These are phyloP conservation scores for Puma concolor DNA, from an alignment of 2,113 vertebrate species.

Conservation along the genomic window DNA sequence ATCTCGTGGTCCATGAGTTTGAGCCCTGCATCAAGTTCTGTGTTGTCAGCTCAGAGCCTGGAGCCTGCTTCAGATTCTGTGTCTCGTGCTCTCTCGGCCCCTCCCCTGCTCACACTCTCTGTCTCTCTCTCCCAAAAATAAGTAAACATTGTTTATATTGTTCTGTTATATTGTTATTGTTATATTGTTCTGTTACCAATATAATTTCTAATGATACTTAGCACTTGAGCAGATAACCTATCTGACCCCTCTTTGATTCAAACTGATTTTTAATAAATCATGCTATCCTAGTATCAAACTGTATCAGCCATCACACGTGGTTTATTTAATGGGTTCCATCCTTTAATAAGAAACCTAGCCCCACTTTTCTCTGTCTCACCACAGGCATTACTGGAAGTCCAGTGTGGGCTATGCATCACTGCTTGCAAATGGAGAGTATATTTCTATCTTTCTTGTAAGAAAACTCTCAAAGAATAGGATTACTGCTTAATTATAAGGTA, in stretches of 20 bases:
- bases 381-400: not conserved
- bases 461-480: slow-evolving; percentile 52
- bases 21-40: too few species aligned
- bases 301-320: not conserved
- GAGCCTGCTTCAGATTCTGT: not conserved
- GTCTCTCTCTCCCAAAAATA: not conserved
- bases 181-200: not conserved
- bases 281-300: not conserved
- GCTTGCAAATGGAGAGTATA: slow-evolving; percentile 38
- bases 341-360: not conserved
- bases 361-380: not conserved
- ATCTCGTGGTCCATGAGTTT: not conserved
- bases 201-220: not conserved
- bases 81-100: not conserved
- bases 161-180: too few species aligned
- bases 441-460: slow-evolving; percentile 41
- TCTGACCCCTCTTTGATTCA: not conserved
- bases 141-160: not conserved
- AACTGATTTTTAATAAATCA: not conserved
- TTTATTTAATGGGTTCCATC: not conserved
- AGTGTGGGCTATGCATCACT: not conserved
- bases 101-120: not conserved
- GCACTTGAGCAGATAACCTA: not conserved
- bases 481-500: slow-evolving; percentile 38
- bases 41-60: not conserved